These are phyloP conservation scores for Parazoanthus darwini DNA, from an alignment of 92 coral and sea anemone species.

Conservation along the genomic window DNA sequence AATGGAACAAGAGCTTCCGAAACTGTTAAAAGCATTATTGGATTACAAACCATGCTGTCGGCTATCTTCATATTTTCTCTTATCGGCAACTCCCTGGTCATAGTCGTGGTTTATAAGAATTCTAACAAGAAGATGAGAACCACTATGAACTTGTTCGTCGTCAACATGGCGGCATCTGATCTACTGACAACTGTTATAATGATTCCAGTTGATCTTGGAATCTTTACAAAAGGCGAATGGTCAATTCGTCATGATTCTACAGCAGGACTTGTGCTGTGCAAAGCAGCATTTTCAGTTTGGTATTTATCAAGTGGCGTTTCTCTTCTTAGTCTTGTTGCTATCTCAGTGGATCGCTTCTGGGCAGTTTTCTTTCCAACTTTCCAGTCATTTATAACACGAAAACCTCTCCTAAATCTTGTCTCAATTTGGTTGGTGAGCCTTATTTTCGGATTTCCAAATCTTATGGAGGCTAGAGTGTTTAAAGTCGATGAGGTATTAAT, in stretches of 20 bases:
- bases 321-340: background rate
- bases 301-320: background rate
- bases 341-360: background rate
- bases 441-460: background rate
- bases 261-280: background rate
- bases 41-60: too few species aligned
- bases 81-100: background rate
- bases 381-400: background rate
- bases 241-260: background rate
- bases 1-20: too few species aligned
- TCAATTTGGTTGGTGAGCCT: background rate
- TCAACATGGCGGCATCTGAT: background rate
- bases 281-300: background rate
- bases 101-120: background rate
- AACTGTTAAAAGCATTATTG: too few species aligned
- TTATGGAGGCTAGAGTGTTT: background rate
- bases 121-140: background rate
- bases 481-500: too few species aligned
- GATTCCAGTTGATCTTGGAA: background rate
- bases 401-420: background rate
- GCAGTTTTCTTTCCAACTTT: background rate
- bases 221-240: too few species aligned
- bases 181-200: background rate
- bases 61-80: too few species aligned
- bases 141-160: background rate